These are phyloP conservation scores for Omphaloscelis lunosa DNA, from an alignment of 2,888 invertebrate genomes.

Conservation along the genomic window DNA sequence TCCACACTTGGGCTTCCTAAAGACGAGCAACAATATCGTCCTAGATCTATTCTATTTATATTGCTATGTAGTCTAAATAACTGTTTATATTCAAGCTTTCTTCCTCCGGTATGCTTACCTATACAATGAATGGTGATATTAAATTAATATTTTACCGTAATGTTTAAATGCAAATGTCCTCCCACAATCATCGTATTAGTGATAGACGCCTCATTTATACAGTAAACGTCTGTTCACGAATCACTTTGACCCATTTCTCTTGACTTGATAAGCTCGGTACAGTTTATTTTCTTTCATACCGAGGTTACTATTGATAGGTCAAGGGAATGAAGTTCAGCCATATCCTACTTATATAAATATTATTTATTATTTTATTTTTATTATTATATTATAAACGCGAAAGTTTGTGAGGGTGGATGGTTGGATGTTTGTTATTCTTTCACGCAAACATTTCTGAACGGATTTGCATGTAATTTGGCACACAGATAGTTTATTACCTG, in stretches of 20 bases:
- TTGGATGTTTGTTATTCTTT: too few species aligned
- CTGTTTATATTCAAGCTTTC: background rate
- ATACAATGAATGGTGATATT: background rate
- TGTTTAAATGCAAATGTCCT: too few species aligned
- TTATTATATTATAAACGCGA: too few species aligned
- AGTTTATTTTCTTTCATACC: slow-evolving; percentile 4
- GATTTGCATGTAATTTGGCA: too few species aligned
- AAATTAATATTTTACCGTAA: background rate
- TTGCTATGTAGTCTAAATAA: background rate
- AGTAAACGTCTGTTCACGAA: background rate
- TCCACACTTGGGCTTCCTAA: background rate
- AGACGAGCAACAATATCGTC: background rate
- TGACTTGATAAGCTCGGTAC: slow-evolving; percentile 14
- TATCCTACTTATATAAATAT: background rate
- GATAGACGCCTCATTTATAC: background rate
- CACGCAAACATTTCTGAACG: too few species aligned
- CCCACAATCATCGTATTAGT: background rate
- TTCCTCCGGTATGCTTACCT: background rate
- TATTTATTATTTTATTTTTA: too few species aligned
- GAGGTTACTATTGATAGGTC: slow-evolving; percentile 17
- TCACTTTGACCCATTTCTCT: slow-evolving; percentile 36
- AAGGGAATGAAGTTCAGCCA: background rate
- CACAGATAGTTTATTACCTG: too few species aligned
- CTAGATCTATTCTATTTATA: too few species aligned
- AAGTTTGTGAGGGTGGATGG: too few species aligned